phyloP scores from a whole-genome alignment of 2,113 vertebrate species.

The Epinephelus fuscoguttatus region DNA sequence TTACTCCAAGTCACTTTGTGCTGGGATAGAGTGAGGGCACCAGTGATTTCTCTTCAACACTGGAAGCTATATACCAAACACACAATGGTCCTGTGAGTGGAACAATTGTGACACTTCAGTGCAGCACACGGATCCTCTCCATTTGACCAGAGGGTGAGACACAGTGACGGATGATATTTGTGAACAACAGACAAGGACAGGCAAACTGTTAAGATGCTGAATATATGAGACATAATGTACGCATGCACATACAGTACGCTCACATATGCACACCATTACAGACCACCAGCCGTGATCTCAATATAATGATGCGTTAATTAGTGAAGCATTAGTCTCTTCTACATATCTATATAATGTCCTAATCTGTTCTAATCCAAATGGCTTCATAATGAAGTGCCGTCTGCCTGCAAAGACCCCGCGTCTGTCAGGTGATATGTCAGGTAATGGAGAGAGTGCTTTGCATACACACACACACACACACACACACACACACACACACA shows the following conservation, averaged over 20 bases:
- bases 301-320: constrained; percentile 67
- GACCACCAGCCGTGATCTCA: constrained; percentile 42
- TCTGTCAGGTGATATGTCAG: constrained; percentile 65
- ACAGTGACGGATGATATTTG: constrained; percentile 31
- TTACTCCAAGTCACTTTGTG: constrained; percentile 80
- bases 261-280: constrained; percentile 10
- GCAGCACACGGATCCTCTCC: constrained; percentile 51
- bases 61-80: constrained; percentile 59
- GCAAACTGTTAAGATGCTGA: neutral
- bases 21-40: constrained; percentile 75
- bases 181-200: constrained; percentile 21
- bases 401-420: constrained; percentile 46
- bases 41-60: constrained; percentile 68
- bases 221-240: neutral
- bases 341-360: constrained; percentile 61
- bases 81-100: constrained; percentile 56
- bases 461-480: constrained; percentile 9
- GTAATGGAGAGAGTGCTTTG: constrained; percentile 34
- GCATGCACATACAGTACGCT: neutral
- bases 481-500: constrained; percentile 20
- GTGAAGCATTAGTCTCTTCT: constrained; percentile 60
- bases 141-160: constrained; percentile 31
- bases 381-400: constrained; percentile 63
- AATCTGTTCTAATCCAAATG: constrained; percentile 75
- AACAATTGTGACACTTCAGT: constrained; percentile 51